phyloP scores from a whole-genome alignment of 2,888 invertebrate genomes.

The Polydrusus tereticollis region DNA sequence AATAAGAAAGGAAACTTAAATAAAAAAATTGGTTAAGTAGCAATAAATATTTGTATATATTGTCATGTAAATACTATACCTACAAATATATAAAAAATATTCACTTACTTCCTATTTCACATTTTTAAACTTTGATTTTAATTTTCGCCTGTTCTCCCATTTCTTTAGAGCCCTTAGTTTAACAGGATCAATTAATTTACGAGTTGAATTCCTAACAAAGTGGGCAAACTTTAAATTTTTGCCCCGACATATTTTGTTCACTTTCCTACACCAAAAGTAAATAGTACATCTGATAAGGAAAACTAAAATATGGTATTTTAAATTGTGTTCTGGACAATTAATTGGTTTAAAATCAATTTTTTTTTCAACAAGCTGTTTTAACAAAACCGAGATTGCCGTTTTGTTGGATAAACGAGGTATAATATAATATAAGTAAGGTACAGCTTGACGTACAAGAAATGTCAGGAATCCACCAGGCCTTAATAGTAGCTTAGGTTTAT shows the following conservation, averaged over 20 bases:
- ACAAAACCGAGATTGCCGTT: background rate
- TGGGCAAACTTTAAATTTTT: too few relatives aligned
- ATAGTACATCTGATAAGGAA: background rate
- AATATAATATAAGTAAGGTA: constrained; percentile 3
- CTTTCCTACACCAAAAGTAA: constrained; percentile 3
- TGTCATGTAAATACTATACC: too few relatives aligned
- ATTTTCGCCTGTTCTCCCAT: background rate
- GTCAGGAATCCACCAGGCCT: constrained; percentile 2
- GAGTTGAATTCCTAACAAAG: too few relatives aligned
- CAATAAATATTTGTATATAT: too few relatives aligned
- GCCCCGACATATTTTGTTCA: background rate
- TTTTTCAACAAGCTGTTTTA: background rate
- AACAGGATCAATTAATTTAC: background rate
- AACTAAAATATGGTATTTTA: background rate
- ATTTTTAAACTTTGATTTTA: background rate
- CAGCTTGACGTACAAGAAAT: background rate
- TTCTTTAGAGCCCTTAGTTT: background rate
- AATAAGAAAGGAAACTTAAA: too few relatives aligned
- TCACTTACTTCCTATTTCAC: too few relatives aligned
- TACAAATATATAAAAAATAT: too few relatives aligned
- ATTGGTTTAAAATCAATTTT: background rate
- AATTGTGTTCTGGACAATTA: background rate
- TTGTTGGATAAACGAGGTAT: background rate
- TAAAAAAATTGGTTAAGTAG: too few relatives aligned
- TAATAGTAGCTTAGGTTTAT: constrained; percentile 1